These are phyloP conservation scores for Notolepis coatsorum DNA, from an alignment of 2,797 vertebrate species.

Conservation along the genomic window DNA sequence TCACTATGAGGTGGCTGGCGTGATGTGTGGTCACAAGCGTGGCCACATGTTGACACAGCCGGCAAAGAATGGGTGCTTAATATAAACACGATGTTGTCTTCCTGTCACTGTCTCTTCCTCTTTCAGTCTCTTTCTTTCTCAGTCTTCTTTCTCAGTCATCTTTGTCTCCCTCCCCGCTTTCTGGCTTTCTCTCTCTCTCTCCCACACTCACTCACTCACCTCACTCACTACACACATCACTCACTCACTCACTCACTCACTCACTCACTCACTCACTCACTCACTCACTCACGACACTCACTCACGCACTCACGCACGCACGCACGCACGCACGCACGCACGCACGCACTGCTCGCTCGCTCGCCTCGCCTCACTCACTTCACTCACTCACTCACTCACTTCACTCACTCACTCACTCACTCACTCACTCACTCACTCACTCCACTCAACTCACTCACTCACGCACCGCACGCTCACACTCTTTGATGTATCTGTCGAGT, in stretches of 20 bases:
- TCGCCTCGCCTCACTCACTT: too few species aligned
- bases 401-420: not conserved
- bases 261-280: not conserved
- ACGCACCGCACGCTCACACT: conserved; percentile 25
- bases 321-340: conserved; percentile 2
- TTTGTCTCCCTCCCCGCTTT: not conserved
- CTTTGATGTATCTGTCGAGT: conserved; percentile 78
- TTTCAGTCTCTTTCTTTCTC: too few species aligned
- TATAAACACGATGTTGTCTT: conserved; percentile 71
- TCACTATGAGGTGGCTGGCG: conserved; percentile 62
- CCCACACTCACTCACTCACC: not conserved
- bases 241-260: not conserved
- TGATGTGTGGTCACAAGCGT: conserved; percentile 71
- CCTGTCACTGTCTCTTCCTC: not conserved
- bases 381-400: too few species aligned
- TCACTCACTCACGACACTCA: too few species aligned
- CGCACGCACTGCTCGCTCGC: conserved; percentile 19
- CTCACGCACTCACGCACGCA: conserved; percentile 1
- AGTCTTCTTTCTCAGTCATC: too few species aligned
- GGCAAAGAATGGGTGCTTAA: conserved; percentile 59
- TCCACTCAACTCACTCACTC: conserved; percentile 14
- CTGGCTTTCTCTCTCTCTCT: conserved; percentile 20
- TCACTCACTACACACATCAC: too few species aligned
- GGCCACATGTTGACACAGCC: conserved; percentile 61
- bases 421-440: too few species aligned